Evolutionary conservation across 1,140 invertebrate genomes (phyloP).

Genomic region (Colletes latitarsis): DNA sequence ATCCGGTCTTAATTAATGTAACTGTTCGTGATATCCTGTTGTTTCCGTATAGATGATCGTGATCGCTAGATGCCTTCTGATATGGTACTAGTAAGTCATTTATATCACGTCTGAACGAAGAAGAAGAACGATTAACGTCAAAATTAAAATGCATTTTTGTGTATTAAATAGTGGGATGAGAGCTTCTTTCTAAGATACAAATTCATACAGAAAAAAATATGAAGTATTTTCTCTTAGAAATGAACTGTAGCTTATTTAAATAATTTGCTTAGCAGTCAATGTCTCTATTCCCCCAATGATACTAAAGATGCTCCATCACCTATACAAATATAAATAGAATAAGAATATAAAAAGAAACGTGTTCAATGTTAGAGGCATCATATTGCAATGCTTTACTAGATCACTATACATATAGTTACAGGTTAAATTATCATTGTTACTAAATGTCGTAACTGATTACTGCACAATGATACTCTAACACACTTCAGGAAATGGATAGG

Average conservation of each 20-base stretch:
- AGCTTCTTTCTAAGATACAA: too few relatives aligned
- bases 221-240: too few relatives aligned
- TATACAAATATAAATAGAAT: too few relatives aligned
- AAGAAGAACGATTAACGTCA: not conserved
- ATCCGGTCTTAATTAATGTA: slow-evolving; percentile 59
- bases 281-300: too few relatives aligned
- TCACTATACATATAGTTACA: not conserved
- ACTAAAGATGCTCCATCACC: too few relatives aligned
- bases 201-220: too few relatives aligned
- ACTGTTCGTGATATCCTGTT: slow-evolving; percentile 54
- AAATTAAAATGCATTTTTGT: not conserved
- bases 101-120: not conserved
- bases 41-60: slow-evolving; percentile 37
- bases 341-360: too few relatives aligned
- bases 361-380: too few relatives aligned
- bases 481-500: not conserved
- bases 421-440: not conserved
- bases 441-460: not conserved
- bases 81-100: slow-evolving; percentile 18
- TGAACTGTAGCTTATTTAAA: too few relatives aligned
- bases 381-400: not conserved
- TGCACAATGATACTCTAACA: not conserved
- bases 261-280: too few relatives aligned
- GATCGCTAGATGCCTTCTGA: slow-evolving; percentile 42
- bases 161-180: too few relatives aligned